Percentiles rank a stretch among this genome's conserved stretches.
Evolutionary conservation across 2,113 vertebrate genomes (phyloP).

Genomic region (Platysternon megacephalum): DNA sequence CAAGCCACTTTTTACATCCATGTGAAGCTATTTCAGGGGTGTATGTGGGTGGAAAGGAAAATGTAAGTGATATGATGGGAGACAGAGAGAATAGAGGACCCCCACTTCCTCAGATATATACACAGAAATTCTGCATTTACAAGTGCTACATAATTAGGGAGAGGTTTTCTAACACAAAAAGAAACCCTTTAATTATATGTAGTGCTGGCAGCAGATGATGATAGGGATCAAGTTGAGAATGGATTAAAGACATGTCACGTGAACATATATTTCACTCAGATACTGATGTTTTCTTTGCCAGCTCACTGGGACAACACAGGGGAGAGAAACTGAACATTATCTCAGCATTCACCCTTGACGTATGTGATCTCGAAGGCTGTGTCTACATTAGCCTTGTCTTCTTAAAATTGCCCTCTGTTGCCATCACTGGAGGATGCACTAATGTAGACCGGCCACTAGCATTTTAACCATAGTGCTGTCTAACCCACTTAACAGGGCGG

Average conservation of each 20-base stretch:
- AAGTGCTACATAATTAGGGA: constrained; percentile 59
- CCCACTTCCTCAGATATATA: constrained; percentile 43
- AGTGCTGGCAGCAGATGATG: constrained; percentile 65
- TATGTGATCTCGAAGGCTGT: accelerated
- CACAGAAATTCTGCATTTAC: constrained; percentile 39
- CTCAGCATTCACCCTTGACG: not conserved
- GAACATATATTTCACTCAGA: constrained; percentile 47
- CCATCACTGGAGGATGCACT: accelerated
- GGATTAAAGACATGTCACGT: constrained; percentile 51
- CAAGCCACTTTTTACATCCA: not conserved
- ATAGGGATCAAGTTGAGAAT: constrained; percentile 41
- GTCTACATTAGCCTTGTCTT: accelerated
- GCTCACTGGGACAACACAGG: not conserved
- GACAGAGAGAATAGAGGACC: constrained; percentile 11
- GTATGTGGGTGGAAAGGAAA: not conserved
- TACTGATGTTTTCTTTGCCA: constrained; percentile 10
- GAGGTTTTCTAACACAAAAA: constrained; percentile 65
- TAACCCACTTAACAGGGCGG: accelerated
- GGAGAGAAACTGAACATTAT: not conserved
- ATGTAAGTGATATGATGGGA: not conserved
- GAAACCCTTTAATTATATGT: constrained; percentile 66
- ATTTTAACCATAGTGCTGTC: not conserved
- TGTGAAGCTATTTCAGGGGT: not conserved
- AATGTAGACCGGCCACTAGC: not conserved
- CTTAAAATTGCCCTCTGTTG: not conserved